Evolutionary conservation across 2,113 vertebrate species (phyloP).

Genomic region (Poeciliopsis occidentalis): DNA sequence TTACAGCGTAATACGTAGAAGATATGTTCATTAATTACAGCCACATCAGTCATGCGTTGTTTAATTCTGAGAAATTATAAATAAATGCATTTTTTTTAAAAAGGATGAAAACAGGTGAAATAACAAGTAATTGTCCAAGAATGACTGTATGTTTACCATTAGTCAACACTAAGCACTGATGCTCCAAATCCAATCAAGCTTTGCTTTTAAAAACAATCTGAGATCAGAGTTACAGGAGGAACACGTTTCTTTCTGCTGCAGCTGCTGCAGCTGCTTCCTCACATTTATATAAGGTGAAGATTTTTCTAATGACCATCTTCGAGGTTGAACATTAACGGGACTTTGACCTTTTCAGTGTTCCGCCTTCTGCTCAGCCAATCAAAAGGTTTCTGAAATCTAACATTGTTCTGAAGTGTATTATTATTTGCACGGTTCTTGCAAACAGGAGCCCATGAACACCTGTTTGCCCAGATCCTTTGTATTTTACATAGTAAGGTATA

Average conservation of each 20-base stretch:
- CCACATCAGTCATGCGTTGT: too few relatives aligned
- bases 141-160: neutral
- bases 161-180: neutral
- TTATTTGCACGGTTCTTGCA: neutral
- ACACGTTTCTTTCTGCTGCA: neutral
- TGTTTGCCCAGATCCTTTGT: neutral
- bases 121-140: too few relatives aligned
- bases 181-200: neutral
- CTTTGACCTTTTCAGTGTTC: neutral
- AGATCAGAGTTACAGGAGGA: too few relatives aligned
- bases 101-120: too few relatives aligned
- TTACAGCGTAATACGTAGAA: too few relatives aligned
- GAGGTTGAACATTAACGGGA: neutral
- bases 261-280: neutral
- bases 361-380: neutral
- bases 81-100: too few relatives aligned
- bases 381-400: neutral
- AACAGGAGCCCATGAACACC: neutral
- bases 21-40: neutral
- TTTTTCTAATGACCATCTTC: neutral
- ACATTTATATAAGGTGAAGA: neutral
- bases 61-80: too few relatives aligned
- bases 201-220: too few relatives aligned
- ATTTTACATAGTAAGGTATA: neutral
- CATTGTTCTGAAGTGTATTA: too few relatives aligned